Evolutionary conservation across 2,797 vertebrate genomes (phyloP), one percentile per base, ranked within the genome.

Genomic region (Morelia viridis): DNA sequence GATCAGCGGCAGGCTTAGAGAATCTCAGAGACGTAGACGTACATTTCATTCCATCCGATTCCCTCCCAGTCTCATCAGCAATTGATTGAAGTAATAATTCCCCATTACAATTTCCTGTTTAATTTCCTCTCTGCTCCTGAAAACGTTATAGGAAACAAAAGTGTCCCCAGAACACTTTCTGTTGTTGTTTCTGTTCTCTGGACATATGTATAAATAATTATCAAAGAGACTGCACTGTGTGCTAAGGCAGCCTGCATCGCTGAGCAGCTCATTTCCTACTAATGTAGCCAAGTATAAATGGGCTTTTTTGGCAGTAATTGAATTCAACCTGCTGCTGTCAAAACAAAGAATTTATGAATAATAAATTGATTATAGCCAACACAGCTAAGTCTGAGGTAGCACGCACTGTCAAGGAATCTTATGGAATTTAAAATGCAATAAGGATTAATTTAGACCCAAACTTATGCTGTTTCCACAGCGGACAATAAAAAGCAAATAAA

Each of bases 321-420:
- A 96, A 96, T 97, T 95, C 95, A 94, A 95, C 94, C 95, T 96
- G 96, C 95, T 94, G 95, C 96, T 97, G 97, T 97, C 97, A 97
- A 96, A 97, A 96, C 94, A 94, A 94, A 95, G 96, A 97, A 96
- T 96, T 97, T 96, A 96, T 95, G 95, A 96, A 97, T 96, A 96
- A 95, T 94, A 96, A 97, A 96, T 92, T 92, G 92, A 94, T 94
- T 95, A 92, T 93, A 95, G 94, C 93, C 94, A 91, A 93, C 89
- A 93, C 94, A 92, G 94, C 95, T 92, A 93, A 94, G 93, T 94
- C 94, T 92, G 85, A 95, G 96, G 96, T 90, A 94, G 94, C n/a
- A 57, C 71, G 87, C 91, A 94, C 93, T 93, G 94, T 95, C 92
- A 94, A 88, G 87, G 95, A 94, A 93, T 95, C 94, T 92, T 62